A percentile compares a stretch with the other conserved stretches of the same genome.
These are phyloP conservation scores for Rotaria sp. DNA, from an alignment of 2,888 invertebrate genomes.

Conservation along the genomic window DNA sequence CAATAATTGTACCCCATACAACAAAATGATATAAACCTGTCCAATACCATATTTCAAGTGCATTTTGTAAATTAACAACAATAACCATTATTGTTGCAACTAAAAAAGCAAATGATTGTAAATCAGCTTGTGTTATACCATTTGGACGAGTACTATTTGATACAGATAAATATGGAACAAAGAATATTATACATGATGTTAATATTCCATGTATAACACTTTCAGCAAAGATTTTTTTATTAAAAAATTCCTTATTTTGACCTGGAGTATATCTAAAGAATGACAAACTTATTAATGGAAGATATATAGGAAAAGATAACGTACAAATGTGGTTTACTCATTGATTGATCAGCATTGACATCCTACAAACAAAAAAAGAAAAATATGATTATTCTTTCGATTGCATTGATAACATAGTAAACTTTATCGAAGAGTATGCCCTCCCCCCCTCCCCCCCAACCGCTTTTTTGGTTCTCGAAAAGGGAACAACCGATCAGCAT, in stretches of 20 bases:
- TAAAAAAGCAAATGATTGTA: conserved; percentile 86
- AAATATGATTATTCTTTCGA: not conserved
- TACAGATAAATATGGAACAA: conserved; percentile 88
- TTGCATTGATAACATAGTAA: too few species aligned
- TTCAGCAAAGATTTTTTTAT: conserved; percentile 76
- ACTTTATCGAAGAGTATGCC: too few species aligned
- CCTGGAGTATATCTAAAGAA: conserved; percentile 69
- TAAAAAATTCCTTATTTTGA: conserved; percentile 83
- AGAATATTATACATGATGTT: conserved; percentile 86
- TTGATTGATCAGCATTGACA: conserved; percentile 15
- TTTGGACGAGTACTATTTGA: conserved; percentile 77
- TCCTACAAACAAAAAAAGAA: too few species aligned
- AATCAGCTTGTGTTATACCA: conserved; percentile 82
- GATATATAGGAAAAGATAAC: not conserved
- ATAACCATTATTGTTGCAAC: conserved; percentile 91
- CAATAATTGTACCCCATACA: conserved; percentile 90
- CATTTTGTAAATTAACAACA: conserved; percentile 91
- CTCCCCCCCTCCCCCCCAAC: too few species aligned
- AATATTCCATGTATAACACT: conserved; percentile 92
- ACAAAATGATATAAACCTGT: conserved; percentile 91
- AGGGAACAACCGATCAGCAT: too few species aligned
- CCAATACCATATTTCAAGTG: conserved; percentile 95
- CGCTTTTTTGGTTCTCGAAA: too few species aligned
- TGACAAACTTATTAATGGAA: not conserved
- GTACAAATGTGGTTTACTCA: conserved; percentile 61